phyloP scores from a whole-genome alignment of 2,888 invertebrate species.

The Plagodis dolabraria region DNA sequence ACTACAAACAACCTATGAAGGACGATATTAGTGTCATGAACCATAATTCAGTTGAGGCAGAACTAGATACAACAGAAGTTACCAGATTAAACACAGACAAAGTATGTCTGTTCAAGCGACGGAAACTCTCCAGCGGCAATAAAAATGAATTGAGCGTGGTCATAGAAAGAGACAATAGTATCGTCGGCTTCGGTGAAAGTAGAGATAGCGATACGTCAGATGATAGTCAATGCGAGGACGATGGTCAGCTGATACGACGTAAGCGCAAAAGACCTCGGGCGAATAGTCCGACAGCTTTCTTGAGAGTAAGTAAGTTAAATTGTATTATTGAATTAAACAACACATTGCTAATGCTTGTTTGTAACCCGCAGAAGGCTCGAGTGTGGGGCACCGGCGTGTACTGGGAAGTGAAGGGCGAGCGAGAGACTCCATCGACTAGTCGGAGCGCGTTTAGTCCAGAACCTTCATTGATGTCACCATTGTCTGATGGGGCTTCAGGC shows the following conservation, averaged over 20 bases:
- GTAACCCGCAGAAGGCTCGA: conserved; percentile 57
- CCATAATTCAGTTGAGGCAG: neutral
- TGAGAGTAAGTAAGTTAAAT: conserved; percentile 53
- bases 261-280: conserved; percentile 66
- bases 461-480: conserved; percentile 62
- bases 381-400: conserved; percentile 74
- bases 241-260: conserved; percentile 46
- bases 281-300: conserved; percentile 57
- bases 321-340: neutral
- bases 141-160: conserved; percentile 71
- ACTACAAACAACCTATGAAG: conserved; percentile 43
- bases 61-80: conserved; percentile 1
- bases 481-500: conserved; percentile 71
- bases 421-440: conserved; percentile 59
- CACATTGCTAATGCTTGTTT: neutral
- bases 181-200: conserved; percentile 74
- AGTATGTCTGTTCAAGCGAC: conserved; percentile 52
- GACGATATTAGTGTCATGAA: conserved; percentile 3
- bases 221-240: conserved; percentile 70
- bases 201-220: conserved; percentile 71
- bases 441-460: conserved; percentile 64
- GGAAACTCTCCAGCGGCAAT: conserved; percentile 52
- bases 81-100: conserved; percentile 24
- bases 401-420: conserved; percentile 73
- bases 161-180: conserved; percentile 80